These are phyloP conservation scores for Hypsopygia costalis DNA, from an alignment of 2,888 invertebrate genomes.

Conservation along the genomic window DNA sequence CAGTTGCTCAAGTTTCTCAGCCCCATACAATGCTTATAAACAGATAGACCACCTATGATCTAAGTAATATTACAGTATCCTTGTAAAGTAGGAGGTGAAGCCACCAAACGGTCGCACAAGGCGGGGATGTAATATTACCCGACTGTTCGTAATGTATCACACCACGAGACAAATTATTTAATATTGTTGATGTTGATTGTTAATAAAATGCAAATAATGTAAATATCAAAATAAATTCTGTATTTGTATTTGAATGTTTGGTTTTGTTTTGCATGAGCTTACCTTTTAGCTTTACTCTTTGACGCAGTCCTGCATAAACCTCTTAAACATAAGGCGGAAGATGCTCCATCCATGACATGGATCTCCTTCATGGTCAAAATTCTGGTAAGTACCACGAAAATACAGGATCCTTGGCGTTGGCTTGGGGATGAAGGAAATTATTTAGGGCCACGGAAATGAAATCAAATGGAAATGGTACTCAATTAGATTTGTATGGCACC, in stretches of 20 bases:
- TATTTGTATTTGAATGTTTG: constrained; percentile 84
- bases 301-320: no score
- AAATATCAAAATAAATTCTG: constrained; percentile 86
- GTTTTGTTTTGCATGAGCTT: constrained; percentile 34
- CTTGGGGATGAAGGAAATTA: no score
- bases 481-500: no score
- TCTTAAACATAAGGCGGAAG: no score
- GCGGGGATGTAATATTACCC: constrained; percentile 56
- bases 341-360: no score
- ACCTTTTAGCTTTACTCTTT: not conserved
- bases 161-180: constrained; percentile 81
- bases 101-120: constrained; percentile 37
- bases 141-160: constrained; percentile 73
- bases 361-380: no score
- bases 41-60: constrained; percentile 55
- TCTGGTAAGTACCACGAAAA: no score
- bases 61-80: constrained; percentile 58
- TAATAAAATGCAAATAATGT: constrained; percentile 89
- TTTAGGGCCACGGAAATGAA: no score
- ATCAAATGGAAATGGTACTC: no score
- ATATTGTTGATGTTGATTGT: constrained; percentile 90
- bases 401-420: no score
- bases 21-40: constrained; percentile 64
- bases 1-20: constrained; percentile 70
- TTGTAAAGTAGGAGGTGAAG: constrained; percentile 29